Percentiles rank a stretch among this genome's conserved stretches.
Evolutionary conservation across 2,797 vertebrate genomes (phyloP).

Genomic region (Myoxocephalus aenaeus): DNA sequence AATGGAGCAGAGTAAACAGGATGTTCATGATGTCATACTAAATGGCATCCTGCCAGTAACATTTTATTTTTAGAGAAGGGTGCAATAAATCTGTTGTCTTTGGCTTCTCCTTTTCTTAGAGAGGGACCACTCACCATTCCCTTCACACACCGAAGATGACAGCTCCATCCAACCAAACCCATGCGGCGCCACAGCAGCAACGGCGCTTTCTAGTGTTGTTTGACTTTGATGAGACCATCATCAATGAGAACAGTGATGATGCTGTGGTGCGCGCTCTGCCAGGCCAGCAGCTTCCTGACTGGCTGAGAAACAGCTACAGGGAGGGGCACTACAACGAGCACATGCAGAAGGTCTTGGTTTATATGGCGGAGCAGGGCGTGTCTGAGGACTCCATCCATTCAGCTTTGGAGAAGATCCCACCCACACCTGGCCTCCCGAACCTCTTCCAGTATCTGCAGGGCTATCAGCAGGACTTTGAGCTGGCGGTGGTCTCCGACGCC

Average conservation of each 20-base stretch:
- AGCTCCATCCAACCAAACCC: constrained; percentile 23
- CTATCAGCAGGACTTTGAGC: constrained; percentile 87
- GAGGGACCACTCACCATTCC: constrained; percentile 20
- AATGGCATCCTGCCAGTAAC: constrained; percentile 1
- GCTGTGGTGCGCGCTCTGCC: constrained; percentile 85
- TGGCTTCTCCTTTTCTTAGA: constrained; percentile 41
- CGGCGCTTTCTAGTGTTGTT: constrained; percentile 89
- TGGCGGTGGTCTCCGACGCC: constrained; percentile 92
- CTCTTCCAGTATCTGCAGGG: constrained; percentile 88
- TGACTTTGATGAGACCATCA: constrained; percentile 95
- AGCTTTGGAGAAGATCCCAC: constrained; percentile 85
- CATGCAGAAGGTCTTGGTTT: constrained; percentile 88
- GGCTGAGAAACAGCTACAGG: constrained; percentile 82
- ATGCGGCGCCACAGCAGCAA: background rate
- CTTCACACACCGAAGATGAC: constrained; percentile 71
- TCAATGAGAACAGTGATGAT: constrained; percentile 92
- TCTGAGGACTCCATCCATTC: constrained; percentile 81
- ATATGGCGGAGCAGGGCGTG: constrained; percentile 90
- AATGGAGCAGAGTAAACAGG: background rate
- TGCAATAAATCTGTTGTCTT: constrained; percentile 23
- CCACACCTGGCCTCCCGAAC: constrained; percentile 85
- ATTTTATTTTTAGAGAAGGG: constrained; percentile 15
- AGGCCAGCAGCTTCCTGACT: constrained; percentile 85
- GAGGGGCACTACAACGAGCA: constrained; percentile 91
- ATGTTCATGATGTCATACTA: constrained; percentile 23